Evolutionary conservation across 2,113 vertebrate species (phyloP).

Genomic region (Tachysurus fulvidraco): DNA sequence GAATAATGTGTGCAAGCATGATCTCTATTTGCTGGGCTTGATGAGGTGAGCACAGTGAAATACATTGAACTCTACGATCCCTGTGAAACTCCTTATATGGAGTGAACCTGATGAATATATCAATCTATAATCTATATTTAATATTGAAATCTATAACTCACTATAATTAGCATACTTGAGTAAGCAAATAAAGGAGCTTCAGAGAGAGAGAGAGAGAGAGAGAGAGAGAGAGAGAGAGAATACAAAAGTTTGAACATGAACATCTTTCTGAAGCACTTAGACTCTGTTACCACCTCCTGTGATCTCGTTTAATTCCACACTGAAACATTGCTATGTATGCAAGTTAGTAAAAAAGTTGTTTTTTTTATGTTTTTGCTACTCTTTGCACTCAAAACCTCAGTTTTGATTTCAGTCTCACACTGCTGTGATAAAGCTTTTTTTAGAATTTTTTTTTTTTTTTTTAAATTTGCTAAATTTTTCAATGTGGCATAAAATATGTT

Average conservation of each 20-base stretch:
- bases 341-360: conserved; percentile 58
- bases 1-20: conserved; percentile 4
- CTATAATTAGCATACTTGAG: neutral
- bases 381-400: conserved; percentile 53
- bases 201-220: conserved; percentile 19
- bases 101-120: neutral
- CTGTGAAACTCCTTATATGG: neutral
- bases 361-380: conserved; percentile 55
- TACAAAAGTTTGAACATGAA: conserved; percentile 32
- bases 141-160: neutral
- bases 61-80: neutral
- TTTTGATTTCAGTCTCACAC: conserved; percentile 57
- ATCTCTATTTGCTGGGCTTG: neutral
- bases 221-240: conserved; percentile 29
- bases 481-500: conserved; percentile 10
- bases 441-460: too few species aligned
- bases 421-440: conserved; percentile 51
- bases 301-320: conserved; percentile 58
- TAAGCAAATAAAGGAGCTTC: neutral
- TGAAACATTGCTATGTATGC: conserved; percentile 61
- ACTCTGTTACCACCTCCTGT: conserved; percentile 32
- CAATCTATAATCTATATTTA: neutral
- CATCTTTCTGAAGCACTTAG: conserved; percentile 27
- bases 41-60: conserved; percentile 7
- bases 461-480: neutral